Evolutionary conservation across 2,888 invertebrate species (phyloP).

Genomic region (Callosobruchus maculatus): DNA sequence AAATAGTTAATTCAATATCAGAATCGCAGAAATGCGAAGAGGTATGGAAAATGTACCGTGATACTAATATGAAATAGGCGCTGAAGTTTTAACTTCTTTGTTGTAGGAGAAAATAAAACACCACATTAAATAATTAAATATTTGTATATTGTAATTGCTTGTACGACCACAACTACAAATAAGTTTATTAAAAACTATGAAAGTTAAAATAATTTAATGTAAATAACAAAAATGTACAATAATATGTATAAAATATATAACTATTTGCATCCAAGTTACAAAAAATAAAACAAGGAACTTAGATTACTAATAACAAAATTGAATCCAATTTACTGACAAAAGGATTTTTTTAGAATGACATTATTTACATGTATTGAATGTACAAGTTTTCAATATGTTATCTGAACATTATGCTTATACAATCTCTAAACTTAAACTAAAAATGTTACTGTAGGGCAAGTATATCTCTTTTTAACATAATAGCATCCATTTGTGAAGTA

Average conservation of each 20-base stretch:
- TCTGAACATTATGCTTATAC: neutral
- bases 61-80: too few relatives aligned
- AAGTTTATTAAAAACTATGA: conserved; percentile 39
- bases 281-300: conserved; percentile 22
- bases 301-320: neutral
- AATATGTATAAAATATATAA: conserved; percentile 38
- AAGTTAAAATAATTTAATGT: conserved; percentile 45
- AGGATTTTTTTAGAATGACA: conserved; percentile 34
- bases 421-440: neutral
- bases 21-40: neutral
- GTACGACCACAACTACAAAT: conserved; percentile 46
- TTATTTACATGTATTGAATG: conserved; percentile 41
- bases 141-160: conserved; percentile 41
- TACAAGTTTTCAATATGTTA: conserved; percentile 30
- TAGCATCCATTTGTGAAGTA: neutral
- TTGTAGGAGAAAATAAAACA: conserved; percentile 12
- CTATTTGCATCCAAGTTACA: conserved; percentile 24
- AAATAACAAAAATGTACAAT: conserved; percentile 46
- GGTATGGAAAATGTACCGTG: too few relatives aligned
- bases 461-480: neutral
- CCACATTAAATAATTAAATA: conserved; percentile 18
- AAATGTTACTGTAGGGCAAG: neutral
- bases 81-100: too few relatives aligned
- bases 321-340: conserved; percentile 23
- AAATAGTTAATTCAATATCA: conserved; percentile 3